Evolutionary conservation across 2,797 vertebrate genomes (phyloP).

Genomic region (Podarcis lilfordi): DNA sequence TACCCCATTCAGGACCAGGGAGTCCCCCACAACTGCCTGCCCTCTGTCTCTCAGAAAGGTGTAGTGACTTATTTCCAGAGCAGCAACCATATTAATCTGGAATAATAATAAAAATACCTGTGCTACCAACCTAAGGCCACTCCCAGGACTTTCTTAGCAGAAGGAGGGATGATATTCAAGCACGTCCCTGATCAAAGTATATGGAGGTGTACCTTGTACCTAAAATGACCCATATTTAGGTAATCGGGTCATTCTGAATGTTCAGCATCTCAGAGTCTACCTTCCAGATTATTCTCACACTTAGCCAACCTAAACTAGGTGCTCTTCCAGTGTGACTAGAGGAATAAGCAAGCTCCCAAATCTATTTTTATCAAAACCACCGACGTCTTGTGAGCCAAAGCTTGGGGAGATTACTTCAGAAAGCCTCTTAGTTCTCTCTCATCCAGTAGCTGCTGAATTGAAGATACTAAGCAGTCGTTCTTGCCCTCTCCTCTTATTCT

Average conservation of each 20-base stretch:
- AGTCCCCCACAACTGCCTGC: too few relatives aligned
- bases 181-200: background rate
- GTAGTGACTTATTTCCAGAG: background rate
- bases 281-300: constrained; percentile 13
- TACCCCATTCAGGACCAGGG: too few relatives aligned
- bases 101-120: background rate
- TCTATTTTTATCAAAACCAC: constrained; percentile 62
- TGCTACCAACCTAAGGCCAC: too few relatives aligned
- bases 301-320: constrained; percentile 28
- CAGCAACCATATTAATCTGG: background rate
- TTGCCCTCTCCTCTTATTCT: background rate
- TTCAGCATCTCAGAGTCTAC: background rate
- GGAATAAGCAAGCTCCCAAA: constrained; percentile 49
- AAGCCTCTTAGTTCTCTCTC: constrained; percentile 65
- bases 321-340: constrained; percentile 52
- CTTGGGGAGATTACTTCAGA: constrained; percentile 57
- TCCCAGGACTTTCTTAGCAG: background rate
- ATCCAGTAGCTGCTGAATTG: constrained; percentile 33
- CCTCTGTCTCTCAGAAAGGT: background rate
- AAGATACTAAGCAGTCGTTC: constrained; percentile 34
- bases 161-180: background rate
- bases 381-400: constrained; percentile 51
- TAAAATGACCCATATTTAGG: background rate
- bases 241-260: background rate
- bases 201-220: background rate